Conservation (phyloP, 2,888 invertebrate species). For the Tolmerus cingulatus region DNA sequence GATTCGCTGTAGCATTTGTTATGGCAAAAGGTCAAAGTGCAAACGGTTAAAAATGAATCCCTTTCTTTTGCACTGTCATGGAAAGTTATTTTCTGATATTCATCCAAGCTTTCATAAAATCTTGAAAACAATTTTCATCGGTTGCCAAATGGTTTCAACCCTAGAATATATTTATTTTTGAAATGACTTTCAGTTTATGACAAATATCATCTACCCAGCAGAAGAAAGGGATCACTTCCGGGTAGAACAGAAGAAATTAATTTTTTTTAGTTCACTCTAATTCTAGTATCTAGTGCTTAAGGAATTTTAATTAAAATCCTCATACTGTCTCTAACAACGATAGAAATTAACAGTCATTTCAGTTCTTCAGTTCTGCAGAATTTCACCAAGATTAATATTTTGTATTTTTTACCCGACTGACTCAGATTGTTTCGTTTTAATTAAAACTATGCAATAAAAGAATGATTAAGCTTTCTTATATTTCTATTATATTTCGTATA, state of each 20-base stretch:
- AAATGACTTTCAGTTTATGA: too few species aligned
- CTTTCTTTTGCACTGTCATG: neutral
- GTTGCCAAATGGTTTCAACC: neutral
- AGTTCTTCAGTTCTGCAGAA: neutral
- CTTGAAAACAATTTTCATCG: neutral
- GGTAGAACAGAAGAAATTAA: neutral
- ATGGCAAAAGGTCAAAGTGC: neutral
- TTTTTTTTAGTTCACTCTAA: neutral
- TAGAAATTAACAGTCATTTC: too few species aligned
- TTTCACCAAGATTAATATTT: too few species aligned
- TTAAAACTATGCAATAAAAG: too few species aligned
- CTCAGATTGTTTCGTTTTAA: too few species aligned
- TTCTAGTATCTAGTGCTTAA: too few species aligned
- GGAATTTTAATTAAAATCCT: too few species aligned
- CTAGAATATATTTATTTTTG: neutral
- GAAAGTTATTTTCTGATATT: neutral
- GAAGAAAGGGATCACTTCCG: neutral
- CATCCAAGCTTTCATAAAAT: neutral
- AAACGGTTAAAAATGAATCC: neutral
- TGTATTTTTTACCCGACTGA: too few species aligned
- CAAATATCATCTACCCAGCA: neutral
- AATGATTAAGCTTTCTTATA: neutral
- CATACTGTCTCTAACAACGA: too few species aligned
- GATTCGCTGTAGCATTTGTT: neutral
- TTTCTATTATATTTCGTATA: neutral